phyloP scores from a whole-genome alignment of 2,797 vertebrate genomes.

The Hylomyscus alleni region DNA sequence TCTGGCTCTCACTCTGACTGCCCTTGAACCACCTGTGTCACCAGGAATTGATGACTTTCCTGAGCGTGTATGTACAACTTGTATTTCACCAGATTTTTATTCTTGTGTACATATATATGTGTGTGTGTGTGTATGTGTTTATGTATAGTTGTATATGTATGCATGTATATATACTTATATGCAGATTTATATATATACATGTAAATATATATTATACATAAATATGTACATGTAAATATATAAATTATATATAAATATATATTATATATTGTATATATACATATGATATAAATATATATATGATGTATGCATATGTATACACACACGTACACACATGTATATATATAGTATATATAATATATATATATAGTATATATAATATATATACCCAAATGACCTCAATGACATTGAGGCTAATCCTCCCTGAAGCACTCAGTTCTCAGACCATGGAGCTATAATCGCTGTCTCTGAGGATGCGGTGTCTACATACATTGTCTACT shows the following conservation, averaged over 20 bases:
- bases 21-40: neutral
- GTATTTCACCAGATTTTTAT: neutral
- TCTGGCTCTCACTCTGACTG: neutral
- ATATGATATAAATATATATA: no score
- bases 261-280: no score
- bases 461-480: accelerated
- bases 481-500: neutral
- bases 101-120: no score
- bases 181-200: no score
- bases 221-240: no score
- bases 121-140: neutral
- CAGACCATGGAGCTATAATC: neutral
- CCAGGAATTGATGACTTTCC: neutral
- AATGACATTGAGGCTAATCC: neutral
- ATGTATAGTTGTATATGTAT: accelerated
- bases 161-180: no score
- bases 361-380: no score
- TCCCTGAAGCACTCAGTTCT: neutral
- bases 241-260: no score
- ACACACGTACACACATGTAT: no score
- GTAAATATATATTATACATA: no score
- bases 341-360: no score
- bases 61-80: neutral
- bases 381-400: neutral
- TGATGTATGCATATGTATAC: no score